Conservation (phyloP, 1,140 invertebrate genomes). For the Pteromalus puparum region DNA sequence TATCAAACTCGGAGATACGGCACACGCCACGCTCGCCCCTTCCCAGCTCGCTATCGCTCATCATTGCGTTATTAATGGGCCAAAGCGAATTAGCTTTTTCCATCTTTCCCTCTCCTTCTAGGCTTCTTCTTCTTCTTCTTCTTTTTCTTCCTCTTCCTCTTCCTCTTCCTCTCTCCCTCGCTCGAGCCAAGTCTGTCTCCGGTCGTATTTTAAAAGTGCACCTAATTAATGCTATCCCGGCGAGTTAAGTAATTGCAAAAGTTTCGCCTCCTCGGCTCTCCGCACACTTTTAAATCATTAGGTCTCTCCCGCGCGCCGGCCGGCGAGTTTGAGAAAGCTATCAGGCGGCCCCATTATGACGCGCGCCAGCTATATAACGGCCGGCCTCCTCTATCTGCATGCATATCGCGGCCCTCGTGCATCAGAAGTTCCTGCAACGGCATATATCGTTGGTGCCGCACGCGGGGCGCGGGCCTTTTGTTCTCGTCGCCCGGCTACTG, state of each 20-base stretch:
- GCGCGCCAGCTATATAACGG: neutral
- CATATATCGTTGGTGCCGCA: neutral
- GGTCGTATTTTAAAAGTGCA: constrained; percentile 38
- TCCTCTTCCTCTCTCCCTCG: neutral
- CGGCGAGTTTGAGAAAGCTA: constrained; percentile 2
- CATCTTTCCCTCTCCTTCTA: neutral
- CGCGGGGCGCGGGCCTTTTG: neutral
- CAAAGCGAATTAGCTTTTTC: constrained; percentile 32
- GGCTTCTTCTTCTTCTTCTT: constrained; percentile 9
- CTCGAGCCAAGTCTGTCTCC: neutral
- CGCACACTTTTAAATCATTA: constrained; percentile 33
- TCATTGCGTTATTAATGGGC: constrained; percentile 41
- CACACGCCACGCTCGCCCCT: neutral
- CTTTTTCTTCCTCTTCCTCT: too few species aligned
- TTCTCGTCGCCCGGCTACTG: neutral
- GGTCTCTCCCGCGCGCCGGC: constrained; percentile 21
- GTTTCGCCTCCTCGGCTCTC: constrained; percentile 26
- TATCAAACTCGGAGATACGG: neutral
- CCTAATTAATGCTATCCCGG: constrained; percentile 44
- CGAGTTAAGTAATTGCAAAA: constrained; percentile 51
- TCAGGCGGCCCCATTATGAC: constrained; percentile 6
- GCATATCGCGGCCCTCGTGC: neutral
- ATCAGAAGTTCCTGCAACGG: too few species aligned
- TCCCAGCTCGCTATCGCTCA: neutral
- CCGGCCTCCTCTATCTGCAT: neutral